Base-by-base conservation (phyloP, 2,113 vertebrate species). In the Colossoma macropomum region DNA sequence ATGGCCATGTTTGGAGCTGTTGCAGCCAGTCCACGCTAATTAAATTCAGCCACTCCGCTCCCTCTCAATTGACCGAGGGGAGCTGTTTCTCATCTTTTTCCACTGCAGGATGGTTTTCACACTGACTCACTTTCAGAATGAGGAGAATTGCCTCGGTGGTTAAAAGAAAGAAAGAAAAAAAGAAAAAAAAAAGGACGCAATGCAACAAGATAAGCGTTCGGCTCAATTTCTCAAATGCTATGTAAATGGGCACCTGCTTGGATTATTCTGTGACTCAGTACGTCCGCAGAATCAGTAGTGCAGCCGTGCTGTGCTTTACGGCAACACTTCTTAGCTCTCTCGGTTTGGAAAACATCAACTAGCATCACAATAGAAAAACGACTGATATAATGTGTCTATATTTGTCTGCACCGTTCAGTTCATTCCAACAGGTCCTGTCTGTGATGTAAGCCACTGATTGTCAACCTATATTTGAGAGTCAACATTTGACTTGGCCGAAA, bases 11-110 rank as follows among this genome's bases (percentile, higher is more conserved):
- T 75, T 15, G 28, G 76, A 70, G 75, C 19, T 23, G 45, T 68
- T 74, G 59, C 60, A 77, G 25, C 59, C 73, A 28, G 62, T 75
- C 74, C 27, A 56, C 52, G 19, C 73, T 77, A 77, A 84, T 86
- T 81, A 73, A 84, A 84, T 84, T 84, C 77, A 80, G 79, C 68
- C 56, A 59, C 85, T 80, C 45, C 50, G 19, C 72, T 65, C 25
- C 9, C 73, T 75, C 63, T 79, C 52, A 72, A 63, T 60, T 41
- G 54, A 77, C 81, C 54, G 54, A 56, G 73, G 45, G 17, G 16
- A 80, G 59, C 56, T 25, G 28, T 73, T 74, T 77, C 32, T 62
- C 72, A 86, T 86, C 66, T 75, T 80, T 77, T 62, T 62, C 68
- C 78, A 71, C 81, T 69, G 52, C 38, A 28, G 48, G n/a, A 21